phyloP scores from a whole-genome alignment of 2,797 vertebrate species.

The Bryconaethiops microstoma region DNA sequence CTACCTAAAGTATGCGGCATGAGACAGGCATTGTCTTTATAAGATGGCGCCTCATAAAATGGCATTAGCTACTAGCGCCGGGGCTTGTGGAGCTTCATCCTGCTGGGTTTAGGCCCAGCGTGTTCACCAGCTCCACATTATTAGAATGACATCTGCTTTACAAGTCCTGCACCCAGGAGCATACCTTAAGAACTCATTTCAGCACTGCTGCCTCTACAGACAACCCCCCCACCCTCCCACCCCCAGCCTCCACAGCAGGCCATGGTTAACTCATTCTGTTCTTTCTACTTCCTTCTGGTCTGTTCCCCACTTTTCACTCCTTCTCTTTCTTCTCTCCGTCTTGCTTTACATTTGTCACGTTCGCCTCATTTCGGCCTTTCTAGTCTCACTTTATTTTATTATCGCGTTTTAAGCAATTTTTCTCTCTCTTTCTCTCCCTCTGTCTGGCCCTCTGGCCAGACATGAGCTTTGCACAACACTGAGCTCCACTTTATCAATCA shows the following conservation, averaged over 20 bases:
- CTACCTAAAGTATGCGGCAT: slow-evolving; percentile 84
- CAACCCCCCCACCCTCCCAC: background rate
- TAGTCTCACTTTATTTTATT: slow-evolving; percentile 43
- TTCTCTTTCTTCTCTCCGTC: slow-evolving; percentile 34
- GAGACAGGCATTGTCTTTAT: slow-evolving; percentile 84
- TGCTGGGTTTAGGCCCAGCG: slow-evolving; percentile 85
- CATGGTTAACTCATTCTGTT: slow-evolving; percentile 55
- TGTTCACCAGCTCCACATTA: slow-evolving; percentile 90
- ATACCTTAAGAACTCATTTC: slow-evolving; percentile 82
- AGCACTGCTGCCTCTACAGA: slow-evolving; percentile 51
- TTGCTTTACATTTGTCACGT: slow-evolving; percentile 48
- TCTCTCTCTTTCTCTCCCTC: slow-evolving; percentile 78
- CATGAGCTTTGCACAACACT: slow-evolving; percentile 85
- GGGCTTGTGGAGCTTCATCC: slow-evolving; percentile 89
- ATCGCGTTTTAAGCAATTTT: slow-evolving; percentile 17
- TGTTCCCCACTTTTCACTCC: slow-evolving; percentile 13
- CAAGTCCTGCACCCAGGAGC: slow-evolving; percentile 89
- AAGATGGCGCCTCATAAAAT: slow-evolving; percentile 94
- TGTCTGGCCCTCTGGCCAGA: slow-evolving; percentile 87
- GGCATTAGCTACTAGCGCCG: slow-evolving; percentile 92
- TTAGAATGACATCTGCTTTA: slow-evolving; percentile 97
- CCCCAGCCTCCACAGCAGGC: slow-evolving; percentile 42
- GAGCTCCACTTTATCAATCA: slow-evolving; percentile 74
- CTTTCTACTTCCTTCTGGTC: slow-evolving; percentile 32
- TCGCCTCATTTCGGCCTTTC: slow-evolving; percentile 33